Evolutionary conservation across 2,113 vertebrate genomes (phyloP), one percentile per base, ranked within the genome.

Genomic region (Myanophis thanlyinensis): DNA sequence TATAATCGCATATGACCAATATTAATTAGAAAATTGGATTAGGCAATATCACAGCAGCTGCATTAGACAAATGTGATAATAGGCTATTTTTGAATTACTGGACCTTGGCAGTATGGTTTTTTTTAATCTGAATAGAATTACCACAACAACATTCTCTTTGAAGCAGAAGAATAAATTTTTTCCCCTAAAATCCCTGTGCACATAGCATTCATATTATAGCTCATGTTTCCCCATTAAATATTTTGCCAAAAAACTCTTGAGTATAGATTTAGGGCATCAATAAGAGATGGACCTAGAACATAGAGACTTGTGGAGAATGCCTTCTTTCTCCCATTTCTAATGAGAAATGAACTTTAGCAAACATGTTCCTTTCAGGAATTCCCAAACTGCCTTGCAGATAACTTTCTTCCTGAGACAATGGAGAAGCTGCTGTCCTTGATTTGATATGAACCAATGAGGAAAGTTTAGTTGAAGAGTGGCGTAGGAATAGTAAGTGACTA

Each of bases 21-120:
- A 73, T 52, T 92, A 88, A 56, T 88, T 73, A 86, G 67, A 62
- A 49, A 92, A 87, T 52, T 52, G 25, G 53, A 87, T 62, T 91
- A 62, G 52, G 46, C 30, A 51, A 91, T 87, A 91, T 47, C 44
- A 52, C 25, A 88, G 46, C 53, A 88, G 54, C 56, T 92, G 47
- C n/a, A 49, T 88, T 51, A 51, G 12, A 87, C 46, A 92, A 92
- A 73, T 87, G 54, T 59, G 20, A 91, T 30, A 2, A 59, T 30
- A 88, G 13, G 47, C 47, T 92, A 49, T 35, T 87, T 62, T 87
- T 86, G 22, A 91, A 87, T 91, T 54, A 62, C 40, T 48, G 84
- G 90, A 48, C 52, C 25, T 56, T 91, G 73, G 35, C 40, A 85
- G 20, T 56, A 20, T 22, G 15, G 46, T 15, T n/a, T n/a, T 18